Evolutionary conservation across 35 echinoderm and acorn worm genomes (phyloP), one percentile per base, ranked within the genome.

Genomic region (Lytechinus variegatus): DNA sequence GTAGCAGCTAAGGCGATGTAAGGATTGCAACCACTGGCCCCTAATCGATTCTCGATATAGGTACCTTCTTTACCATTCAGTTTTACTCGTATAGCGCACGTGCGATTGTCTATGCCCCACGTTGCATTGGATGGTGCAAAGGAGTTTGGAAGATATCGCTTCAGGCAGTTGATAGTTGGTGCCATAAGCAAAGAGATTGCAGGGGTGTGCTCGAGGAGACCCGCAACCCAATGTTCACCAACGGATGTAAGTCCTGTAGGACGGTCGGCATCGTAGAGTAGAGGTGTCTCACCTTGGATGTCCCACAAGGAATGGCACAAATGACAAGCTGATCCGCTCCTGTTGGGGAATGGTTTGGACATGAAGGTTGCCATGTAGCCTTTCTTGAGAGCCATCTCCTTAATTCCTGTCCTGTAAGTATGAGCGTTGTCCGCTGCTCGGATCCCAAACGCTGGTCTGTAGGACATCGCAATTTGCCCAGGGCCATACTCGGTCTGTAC

Each of bases 261-360:
- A 44, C 92, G 72, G 16, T n/a, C 87, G 8, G 88, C 94, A 90
- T 98, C 97, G 54, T 95, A 98, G 54, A 98, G 89, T 13, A 97
- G 33, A 12, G 97, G 92, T 9, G 87, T 95, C 14, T 96, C 94
- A 89, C 97, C 96, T 92, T 92, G 55, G 61, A n/a, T 33, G 79
- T 97, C 96, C 96, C 96, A 97, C 13, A 98, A 88, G 9, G 97
- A 98, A 95, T 98, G 97, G 55, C 95, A 95, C 44, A 97, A 97
- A 58, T 98, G 97, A 27, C 52, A 72, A n/a, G 94, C 66, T 21
- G 58, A 52, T 28, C 54, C 54, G 9, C 91, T 90, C 86, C 86
- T 86, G 54, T 95, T 57, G 19, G 92, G 95, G 92, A 56, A 95
- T 6, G 97, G 97, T 52, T 94, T 96, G 28, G 96, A 92, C 97